These are phyloP conservation scores for Chlorocebus sabaeus DNA, from an alignment of 2,113 vertebrate species.

Conservation along the genomic window DNA sequence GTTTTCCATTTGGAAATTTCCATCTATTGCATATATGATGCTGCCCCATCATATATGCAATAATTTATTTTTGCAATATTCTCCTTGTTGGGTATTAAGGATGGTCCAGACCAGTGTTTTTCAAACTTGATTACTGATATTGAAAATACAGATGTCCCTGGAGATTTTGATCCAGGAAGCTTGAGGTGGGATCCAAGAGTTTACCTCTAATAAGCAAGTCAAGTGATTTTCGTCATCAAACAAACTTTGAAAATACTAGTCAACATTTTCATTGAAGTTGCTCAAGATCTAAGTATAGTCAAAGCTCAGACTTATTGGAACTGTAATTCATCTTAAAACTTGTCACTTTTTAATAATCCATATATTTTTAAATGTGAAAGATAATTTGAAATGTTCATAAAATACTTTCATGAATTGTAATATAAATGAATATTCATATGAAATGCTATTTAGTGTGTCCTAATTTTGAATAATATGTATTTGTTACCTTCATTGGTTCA, in stretches of 20 bases:
- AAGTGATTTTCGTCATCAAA: neutral
- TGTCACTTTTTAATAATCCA: neutral
- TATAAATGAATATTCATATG: neutral
- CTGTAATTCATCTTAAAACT: neutral
- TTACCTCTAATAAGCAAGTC: neutral
- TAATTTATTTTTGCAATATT: neutral
- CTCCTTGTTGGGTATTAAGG: neutral
- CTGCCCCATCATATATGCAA: neutral
- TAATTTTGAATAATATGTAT: neutral
- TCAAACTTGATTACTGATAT: neutral
- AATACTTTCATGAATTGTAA: neutral
- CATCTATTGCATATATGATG: too few relatives aligned
- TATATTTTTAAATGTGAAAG: conserved; percentile 13
- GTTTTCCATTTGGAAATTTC: neutral
- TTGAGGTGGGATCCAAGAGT: neutral
- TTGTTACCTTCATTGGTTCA: neutral
- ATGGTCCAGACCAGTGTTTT: neutral
- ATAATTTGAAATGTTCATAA: neutral
- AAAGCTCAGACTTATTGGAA: neutral
- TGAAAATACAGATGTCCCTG: neutral
- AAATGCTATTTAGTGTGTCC: neutral
- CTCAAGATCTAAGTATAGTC: neutral
- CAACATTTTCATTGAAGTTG: neutral
- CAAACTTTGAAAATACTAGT: neutral
- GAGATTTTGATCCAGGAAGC: neutral